A percentile compares a stretch with the other conserved stretches of the same genome.
Evolutionary conservation across 1,140 invertebrate genomes (phyloP).

Genomic region (Lepidotrigona ventralis): DNA sequence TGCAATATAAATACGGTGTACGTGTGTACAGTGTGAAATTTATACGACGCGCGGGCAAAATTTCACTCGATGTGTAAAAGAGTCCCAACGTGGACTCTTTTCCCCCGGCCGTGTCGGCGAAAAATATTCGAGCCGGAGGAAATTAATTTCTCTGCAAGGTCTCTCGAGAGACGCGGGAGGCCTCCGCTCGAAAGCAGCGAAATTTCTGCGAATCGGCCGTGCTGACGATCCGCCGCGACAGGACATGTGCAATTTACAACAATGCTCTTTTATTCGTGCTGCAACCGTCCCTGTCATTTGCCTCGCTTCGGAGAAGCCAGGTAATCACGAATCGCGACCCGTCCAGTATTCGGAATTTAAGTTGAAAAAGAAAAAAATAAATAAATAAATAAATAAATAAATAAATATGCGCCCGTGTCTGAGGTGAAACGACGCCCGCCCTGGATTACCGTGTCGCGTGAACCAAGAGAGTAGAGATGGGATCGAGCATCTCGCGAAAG

Average conservation of each 20-base stretch:
- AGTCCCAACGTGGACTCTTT: not conserved
- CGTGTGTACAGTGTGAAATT: not conserved
- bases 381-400: no score
- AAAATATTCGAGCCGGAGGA: not conserved
- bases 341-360: no score
- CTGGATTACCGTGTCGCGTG: no score
- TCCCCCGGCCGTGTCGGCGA: no score
- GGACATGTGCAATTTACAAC: not conserved
- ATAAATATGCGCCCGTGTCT: no score
- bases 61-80: not conserved
- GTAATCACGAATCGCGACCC: not conserved
- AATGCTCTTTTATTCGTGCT: not conserved
- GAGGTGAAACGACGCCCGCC: no score
- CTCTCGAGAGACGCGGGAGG: not conserved
- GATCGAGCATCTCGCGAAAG: no score
- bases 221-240: not conserved
- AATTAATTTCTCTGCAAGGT: conserved; percentile 20
- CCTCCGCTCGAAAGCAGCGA: not conserved
- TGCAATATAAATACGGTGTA: not conserved
- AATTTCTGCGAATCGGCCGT: not conserved
- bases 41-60: not conserved
- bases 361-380: not conserved
- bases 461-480: no score
- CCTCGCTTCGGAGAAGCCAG: not conserved
- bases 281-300: not conserved